Evolutionary conservation across 1,140 invertebrate species (phyloP).

Genomic region (Papilio machaon): DNA sequence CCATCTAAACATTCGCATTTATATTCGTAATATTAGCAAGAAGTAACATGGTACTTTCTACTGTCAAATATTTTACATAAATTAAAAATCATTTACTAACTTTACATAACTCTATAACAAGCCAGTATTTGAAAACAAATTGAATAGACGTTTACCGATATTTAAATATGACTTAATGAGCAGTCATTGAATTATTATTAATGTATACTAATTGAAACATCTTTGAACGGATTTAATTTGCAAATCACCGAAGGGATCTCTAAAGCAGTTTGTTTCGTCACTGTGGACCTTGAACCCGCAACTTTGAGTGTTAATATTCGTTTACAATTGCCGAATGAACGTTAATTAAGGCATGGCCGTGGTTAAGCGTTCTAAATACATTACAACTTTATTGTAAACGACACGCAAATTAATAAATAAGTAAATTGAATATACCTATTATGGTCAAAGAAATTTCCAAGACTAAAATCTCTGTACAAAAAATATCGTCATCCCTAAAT

Average conservation of each 20-base stretch:
- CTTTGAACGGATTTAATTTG: slow-evolving; percentile 17
- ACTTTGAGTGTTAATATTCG: slow-evolving; percentile 40
- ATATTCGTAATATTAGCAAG: too few relatives aligned
- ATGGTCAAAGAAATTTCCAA: too few relatives aligned
- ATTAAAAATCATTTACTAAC: background rate
- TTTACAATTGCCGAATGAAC: slow-evolving; percentile 38
- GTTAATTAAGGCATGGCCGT: slow-evolving; percentile 28
- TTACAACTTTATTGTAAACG: background rate
- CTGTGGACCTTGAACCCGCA: slow-evolving; percentile 23
- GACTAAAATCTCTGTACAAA: too few relatives aligned
- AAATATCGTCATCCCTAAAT: too few relatives aligned
- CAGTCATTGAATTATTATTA: slow-evolving; percentile 6
- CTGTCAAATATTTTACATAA: too few relatives aligned
- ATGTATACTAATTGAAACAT: slow-evolving; percentile 26
- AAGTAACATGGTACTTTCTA: too few relatives aligned
- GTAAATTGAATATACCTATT: background rate
- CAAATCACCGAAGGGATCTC: background rate
- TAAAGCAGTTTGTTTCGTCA: background rate
- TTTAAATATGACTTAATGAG: background rate
- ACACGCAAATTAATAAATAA: slow-evolving; percentile 16
- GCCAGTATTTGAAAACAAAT: background rate
- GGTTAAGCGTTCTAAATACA: slow-evolving; percentile 3
- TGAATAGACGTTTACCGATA: background rate
- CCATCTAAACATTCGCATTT: too few relatives aligned
- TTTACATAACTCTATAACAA: background rate